These are phyloP conservation scores for Drosophila algonquin DNA, from an alignment of 2,888 invertebrate species.

Conservation along the genomic window DNA sequence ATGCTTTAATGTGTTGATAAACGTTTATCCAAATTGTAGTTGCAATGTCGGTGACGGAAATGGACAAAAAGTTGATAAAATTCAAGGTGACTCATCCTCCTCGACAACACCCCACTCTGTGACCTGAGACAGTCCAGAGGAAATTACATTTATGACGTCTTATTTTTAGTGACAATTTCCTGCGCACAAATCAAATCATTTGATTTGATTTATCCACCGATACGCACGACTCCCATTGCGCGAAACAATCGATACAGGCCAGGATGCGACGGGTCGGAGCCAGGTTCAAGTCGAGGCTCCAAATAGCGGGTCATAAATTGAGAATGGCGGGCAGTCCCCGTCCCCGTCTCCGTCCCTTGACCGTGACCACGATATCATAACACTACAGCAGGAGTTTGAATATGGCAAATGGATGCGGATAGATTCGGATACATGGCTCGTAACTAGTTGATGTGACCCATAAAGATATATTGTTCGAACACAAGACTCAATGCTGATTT, in stretches of 20 bases:
- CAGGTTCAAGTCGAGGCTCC: conserved; percentile 43
- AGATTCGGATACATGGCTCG: conserved; percentile 24
- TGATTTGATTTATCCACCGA: conserved; percentile 66
- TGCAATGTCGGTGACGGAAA: not conserved
- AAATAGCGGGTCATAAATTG: conserved; percentile 67
- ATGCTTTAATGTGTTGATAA: not conserved
- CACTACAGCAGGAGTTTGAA: conserved; percentile 36
- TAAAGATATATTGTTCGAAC: conserved; percentile 64
- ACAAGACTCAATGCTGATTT: conserved; percentile 65
- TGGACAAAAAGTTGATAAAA: conserved; percentile 3
- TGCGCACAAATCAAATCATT: conserved; percentile 48
- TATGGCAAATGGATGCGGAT: conserved; percentile 14
- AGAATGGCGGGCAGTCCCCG: conserved; percentile 49
- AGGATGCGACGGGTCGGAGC: not conserved
- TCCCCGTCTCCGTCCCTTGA: not conserved
- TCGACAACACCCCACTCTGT: not conserved
- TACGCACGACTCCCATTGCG: conserved; percentile 36
- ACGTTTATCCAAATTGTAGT: not conserved
- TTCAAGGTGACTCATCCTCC: conserved; percentile 5
- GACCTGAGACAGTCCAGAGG: conserved; percentile 18
- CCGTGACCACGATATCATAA: not conserved
- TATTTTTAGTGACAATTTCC: conserved; percentile 64
- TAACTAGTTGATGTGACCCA: conserved; percentile 65
- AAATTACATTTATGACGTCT: conserved; percentile 60
- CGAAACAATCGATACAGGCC: conserved; percentile 10